A percentile compares a stretch with the other conserved stretches of the same genome.
These are phyloP conservation scores for Acrocephalus arundinaceus DNA, from an alignment of 2,113 vertebrate species.

Conservation along the genomic window DNA sequence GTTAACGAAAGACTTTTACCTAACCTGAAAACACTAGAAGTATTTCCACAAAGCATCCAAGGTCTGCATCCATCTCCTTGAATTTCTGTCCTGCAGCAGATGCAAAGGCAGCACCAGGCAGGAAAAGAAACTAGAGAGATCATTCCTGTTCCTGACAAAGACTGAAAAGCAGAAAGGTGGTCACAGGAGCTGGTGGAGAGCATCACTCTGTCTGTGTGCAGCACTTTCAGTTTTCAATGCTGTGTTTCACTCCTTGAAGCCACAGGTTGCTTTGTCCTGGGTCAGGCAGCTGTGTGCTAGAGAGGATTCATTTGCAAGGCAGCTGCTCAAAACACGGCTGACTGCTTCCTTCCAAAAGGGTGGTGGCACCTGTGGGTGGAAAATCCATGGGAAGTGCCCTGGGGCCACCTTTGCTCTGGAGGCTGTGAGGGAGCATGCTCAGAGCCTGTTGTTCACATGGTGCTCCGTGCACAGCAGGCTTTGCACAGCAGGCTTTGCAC, in stretches of 20 bases:
- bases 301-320: neutral
- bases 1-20: neutral
- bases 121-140: neutral
- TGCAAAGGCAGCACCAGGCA: neutral
- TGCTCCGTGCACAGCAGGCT: neutral
- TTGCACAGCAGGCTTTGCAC: too few relatives aligned
- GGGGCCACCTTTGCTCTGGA: neutral
- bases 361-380: neutral
- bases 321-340: neutral
- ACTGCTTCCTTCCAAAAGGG: neutral
- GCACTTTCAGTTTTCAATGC: neutral
- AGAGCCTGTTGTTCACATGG: neutral
- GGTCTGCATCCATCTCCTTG: neutral
- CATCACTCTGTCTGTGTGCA: neutral
- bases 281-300: neutral
- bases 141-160: neutral
- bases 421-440: neutral
- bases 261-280: neutral
- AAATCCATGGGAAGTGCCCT: neutral
- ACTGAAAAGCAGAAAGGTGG: neutral
- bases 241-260: neutral
- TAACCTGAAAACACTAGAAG: neutral
- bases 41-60: neutral
- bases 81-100: neutral
- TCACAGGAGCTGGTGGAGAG: neutral